Evolutionary conservation across 2,113 vertebrate species (phyloP).

Genomic region (Uria lomvia): DNA sequence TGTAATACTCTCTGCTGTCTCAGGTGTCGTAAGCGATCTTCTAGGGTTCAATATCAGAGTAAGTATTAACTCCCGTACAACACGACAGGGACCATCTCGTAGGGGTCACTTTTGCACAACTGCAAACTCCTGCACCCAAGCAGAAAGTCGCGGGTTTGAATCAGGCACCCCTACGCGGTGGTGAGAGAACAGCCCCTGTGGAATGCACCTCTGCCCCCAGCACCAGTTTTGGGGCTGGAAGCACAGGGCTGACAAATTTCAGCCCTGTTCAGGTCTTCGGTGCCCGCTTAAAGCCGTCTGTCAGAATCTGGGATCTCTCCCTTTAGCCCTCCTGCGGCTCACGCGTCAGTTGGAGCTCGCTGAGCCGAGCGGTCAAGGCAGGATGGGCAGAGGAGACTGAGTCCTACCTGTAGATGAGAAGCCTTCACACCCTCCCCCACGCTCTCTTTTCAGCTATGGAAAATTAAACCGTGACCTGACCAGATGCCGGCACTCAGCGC

Average conservation of each 20-base stretch:
- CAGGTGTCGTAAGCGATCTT: constrained; percentile 94
- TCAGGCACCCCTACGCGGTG: rapidly evolving
- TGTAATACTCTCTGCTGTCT: constrained; percentile 95
- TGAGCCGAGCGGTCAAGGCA: rapidly evolving
- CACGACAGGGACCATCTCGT: rapidly evolving
- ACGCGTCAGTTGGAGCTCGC: rapidly evolving
- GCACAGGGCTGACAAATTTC: neutral
- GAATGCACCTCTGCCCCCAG: neutral
- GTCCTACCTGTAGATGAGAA: neutral
- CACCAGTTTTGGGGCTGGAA: neutral
- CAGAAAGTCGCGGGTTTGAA: neutral
- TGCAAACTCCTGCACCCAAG: rapidly evolving
- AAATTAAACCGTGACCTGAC: constrained; percentile 73
- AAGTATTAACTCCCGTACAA: constrained; percentile 31
- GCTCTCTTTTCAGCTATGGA: constrained; percentile 71
- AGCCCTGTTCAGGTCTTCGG: neutral
- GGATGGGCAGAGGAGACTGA: neutral
- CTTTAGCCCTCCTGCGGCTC: neutral
- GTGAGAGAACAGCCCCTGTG: rapidly evolving
- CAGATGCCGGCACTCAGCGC: neutral
- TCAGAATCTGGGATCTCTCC: neutral
- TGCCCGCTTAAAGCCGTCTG: neutral
- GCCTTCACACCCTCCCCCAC: neutral
- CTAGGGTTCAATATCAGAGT: constrained; percentile 97
- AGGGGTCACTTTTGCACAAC: neutral